phyloP scores from a whole-genome alignment of 1,140 invertebrate species.

The Tribolium castaneum region DNA sequence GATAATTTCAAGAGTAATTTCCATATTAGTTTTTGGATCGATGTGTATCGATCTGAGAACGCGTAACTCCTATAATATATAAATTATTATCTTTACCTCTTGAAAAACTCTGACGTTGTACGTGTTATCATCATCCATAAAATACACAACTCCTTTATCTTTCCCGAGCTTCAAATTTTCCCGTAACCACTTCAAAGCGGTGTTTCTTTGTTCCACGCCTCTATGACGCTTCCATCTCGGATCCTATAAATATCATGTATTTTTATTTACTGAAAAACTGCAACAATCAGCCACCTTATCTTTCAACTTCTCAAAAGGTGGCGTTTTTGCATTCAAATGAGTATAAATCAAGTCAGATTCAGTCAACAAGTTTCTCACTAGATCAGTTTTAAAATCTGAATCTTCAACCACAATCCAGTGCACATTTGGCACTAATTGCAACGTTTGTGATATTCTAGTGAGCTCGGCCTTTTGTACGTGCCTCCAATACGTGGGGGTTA shows the following conservation, averaged over 20 bases:
- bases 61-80: no score
- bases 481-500: conserved; percentile 93
- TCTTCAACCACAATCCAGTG: conserved; percentile 98
- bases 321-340: conserved; percentile 80
- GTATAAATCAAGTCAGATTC: conserved; percentile 79
- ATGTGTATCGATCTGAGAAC: no score
- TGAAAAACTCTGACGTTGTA: conserved; percentile 91
- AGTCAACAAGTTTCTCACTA: conserved; percentile 85
- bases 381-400: conserved; percentile 75
- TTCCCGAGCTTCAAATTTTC: conserved; percentile 70
- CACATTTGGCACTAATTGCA: conserved; percentile 87
- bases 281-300: conserved; percentile 59
- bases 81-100: conserved; percentile 74
- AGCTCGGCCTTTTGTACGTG: conserved; percentile 96
- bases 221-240: conserved; percentile 91
- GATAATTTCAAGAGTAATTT: no score
- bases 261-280: conserved; percentile 44
- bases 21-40: no score
- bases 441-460: conserved; percentile 90
- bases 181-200: conserved; percentile 88
- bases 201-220: conserved; percentile 95
- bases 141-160: conserved; percentile 89
- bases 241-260: conserved; percentile 66
- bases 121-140: conserved; percentile 99
- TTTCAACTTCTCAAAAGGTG: conserved; percentile 62